Conservation (phyloP, 2,888 invertebrate genomes). For the Caenorhabditis panamensis region DNA sequence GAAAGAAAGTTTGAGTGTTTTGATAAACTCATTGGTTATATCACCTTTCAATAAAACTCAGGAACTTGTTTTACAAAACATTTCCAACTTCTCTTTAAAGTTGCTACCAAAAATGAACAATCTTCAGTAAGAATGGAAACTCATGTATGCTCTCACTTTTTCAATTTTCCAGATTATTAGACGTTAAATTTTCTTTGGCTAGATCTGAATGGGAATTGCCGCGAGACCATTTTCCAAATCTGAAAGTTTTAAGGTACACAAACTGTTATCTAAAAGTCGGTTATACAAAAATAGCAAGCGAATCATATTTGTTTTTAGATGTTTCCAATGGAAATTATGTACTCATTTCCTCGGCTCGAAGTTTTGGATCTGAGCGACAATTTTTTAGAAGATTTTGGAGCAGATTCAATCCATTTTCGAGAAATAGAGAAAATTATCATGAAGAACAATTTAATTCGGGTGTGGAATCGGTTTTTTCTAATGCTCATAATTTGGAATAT, state of each 20-base stretch:
- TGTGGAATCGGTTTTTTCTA: not conserved
- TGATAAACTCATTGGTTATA: too few relatives aligned
- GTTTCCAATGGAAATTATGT: conserved; percentile 44
- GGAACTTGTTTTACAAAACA: not conserved
- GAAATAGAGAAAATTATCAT: conserved; percentile 41
- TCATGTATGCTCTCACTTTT: not conserved
- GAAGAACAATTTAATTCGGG: conserved; percentile 38
- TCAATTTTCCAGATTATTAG: conserved; percentile 2
- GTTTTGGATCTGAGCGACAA: conserved; percentile 59
- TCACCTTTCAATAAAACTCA: conserved; percentile 23
- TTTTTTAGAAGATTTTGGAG: conserved; percentile 44
- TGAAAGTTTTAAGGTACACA: conserved; percentile 32
- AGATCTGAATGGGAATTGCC: conserved; percentile 13
- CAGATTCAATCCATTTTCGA: conserved; percentile 60
- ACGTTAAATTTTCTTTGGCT: not conserved
- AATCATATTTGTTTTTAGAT: conserved; percentile 12
- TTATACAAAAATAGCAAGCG: not conserved
- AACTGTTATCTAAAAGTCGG: conserved; percentile 27
- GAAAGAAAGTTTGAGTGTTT: too few relatives aligned
- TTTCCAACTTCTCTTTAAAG: conserved; percentile 5
- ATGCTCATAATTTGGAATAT: conserved; percentile 5
- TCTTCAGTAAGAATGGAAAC: not conserved
- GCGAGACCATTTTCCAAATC: conserved; percentile 31
- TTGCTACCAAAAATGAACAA: conserved; percentile 15
- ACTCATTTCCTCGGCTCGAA: conserved; percentile 50